phyloP scores from a whole-genome alignment of 2,888 invertebrate genomes.

The Malthinus flaveolus region DNA sequence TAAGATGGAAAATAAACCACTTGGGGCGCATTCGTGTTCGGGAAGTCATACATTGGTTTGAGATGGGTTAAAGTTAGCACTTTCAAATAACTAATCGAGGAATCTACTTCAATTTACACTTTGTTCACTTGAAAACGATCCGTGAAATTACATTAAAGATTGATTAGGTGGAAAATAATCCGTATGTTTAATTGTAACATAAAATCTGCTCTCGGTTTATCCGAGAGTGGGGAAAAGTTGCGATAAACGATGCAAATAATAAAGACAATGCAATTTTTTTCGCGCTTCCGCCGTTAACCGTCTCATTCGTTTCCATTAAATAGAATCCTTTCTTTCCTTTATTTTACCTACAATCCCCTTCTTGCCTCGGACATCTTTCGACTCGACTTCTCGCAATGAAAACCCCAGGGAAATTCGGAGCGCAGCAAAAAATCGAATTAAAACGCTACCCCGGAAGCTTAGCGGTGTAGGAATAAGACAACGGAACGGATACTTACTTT shows the following conservation, averaged over 20 bases:
- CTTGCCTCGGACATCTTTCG: conserved; percentile 25
- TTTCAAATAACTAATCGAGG: conserved; percentile 26
- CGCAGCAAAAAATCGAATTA: conserved; percentile 39
- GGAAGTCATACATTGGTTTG: conserved; percentile 23
- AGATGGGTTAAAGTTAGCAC: conserved; percentile 24
- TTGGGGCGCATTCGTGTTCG: conserved; percentile 20
- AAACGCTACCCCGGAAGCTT: conserved; percentile 34
- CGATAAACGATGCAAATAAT: conserved; percentile 3
- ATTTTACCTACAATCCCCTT: conserved; percentile 28
- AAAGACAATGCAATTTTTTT: conserved; percentile 18
- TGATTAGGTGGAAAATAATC: conserved; percentile 16
- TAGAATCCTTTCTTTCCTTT: conserved; percentile 30
- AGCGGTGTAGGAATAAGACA: conserved; percentile 28
- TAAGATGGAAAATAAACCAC: conserved; percentile 21
- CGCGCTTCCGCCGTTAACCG: conserved; percentile 23
- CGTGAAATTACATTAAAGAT: conserved; percentile 24
- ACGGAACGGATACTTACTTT: conserved; percentile 29
- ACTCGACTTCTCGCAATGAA: conserved; percentile 28
- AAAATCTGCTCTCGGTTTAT: not conserved
- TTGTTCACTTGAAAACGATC: conserved; percentile 24
- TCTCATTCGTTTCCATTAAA: conserved; percentile 34
- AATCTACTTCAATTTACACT: conserved; percentile 26
- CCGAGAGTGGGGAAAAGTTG: not conserved
- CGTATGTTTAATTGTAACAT: conserved; percentile 11
- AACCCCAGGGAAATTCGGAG: conserved; percentile 38